Percentiles rank a stretch among this genome's conserved stretches.
These are phyloP conservation scores for Ficedula albicollis DNA, from an alignment of 2,797 vertebrate genomes.

Conservation along the genomic window DNA sequence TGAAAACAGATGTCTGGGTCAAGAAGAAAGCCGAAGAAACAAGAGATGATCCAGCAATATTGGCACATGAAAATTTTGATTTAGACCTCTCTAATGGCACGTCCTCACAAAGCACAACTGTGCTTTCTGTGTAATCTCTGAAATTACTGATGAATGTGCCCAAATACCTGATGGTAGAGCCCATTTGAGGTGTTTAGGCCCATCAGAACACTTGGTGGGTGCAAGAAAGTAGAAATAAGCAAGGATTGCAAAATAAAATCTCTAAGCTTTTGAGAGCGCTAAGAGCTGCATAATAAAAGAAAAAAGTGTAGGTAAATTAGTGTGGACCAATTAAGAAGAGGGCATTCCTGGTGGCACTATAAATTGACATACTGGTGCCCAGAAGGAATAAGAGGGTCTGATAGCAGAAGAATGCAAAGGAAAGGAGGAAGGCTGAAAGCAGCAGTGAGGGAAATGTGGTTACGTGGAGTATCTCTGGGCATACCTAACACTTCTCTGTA, in stretches of 20 bases:
- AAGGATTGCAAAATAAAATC: neutral
- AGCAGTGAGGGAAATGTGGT: rapidly evolving
- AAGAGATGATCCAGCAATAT: neutral
- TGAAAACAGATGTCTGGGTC: neutral
- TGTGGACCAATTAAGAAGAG: neutral
- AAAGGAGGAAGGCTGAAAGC: neutral
- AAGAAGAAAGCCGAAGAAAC: neutral
- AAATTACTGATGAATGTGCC: neutral
- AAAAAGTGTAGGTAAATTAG: neutral
- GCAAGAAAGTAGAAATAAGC: neutral
- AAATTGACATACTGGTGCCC: neutral
- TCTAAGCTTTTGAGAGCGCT: neutral
- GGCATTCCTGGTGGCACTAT: neutral
- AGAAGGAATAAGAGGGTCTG: neutral
- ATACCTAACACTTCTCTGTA: neutral
- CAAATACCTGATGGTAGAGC: neutral
- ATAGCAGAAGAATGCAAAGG: neutral
- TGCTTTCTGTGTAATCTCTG: neutral
- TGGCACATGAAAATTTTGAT: neutral
- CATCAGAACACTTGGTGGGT: neutral
- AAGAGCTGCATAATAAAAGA: neutral
- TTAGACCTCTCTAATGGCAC: neutral
- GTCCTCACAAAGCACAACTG: neutral
- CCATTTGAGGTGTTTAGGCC: neutral
- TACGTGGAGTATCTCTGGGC: neutral